Conservation (phyloP, 2,113 vertebrate genomes). For the Ciconia boyciana region DNA sequence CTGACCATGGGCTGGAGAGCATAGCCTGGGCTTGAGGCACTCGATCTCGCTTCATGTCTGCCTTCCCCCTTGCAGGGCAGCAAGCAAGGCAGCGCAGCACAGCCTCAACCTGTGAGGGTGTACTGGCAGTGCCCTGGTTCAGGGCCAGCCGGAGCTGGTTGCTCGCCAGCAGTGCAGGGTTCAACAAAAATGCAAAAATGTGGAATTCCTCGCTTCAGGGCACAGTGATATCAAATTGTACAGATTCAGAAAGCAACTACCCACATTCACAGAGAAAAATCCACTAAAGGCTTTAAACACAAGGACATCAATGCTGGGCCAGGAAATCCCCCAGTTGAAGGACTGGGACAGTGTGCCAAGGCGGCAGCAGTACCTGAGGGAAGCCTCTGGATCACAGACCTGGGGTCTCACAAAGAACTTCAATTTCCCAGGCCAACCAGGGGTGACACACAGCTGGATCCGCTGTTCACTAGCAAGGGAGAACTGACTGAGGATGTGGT, state of each 20-base stretch:
- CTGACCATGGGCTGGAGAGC: not conserved
- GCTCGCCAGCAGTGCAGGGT: not conserved
- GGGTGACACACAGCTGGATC: not conserved
- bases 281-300: not conserved
- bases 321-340: not conserved
- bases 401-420: not conserved
- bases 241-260: not conserved
- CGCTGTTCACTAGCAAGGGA: not conserved
- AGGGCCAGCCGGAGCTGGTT: not conserved
- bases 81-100: not conserved
- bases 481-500: not conserved
- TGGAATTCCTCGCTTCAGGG: not conserved
- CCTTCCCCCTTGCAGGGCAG: not conserved
- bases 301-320: not conserved
- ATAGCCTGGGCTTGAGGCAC: not conserved
- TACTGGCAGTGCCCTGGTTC: not conserved
- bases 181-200: not conserved
- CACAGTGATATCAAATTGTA: not conserved
- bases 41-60: accelerated
- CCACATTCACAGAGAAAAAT: not conserved
- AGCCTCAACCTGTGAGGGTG: too few relatives aligned
- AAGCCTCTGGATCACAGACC: not conserved
- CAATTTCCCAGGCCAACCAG: not conserved
- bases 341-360: not conserved
- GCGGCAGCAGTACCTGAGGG: not conserved